Conservation (phyloP, 53 echinoderm and acorn worm genomes). For the Apostichopus leukothele region DNA sequence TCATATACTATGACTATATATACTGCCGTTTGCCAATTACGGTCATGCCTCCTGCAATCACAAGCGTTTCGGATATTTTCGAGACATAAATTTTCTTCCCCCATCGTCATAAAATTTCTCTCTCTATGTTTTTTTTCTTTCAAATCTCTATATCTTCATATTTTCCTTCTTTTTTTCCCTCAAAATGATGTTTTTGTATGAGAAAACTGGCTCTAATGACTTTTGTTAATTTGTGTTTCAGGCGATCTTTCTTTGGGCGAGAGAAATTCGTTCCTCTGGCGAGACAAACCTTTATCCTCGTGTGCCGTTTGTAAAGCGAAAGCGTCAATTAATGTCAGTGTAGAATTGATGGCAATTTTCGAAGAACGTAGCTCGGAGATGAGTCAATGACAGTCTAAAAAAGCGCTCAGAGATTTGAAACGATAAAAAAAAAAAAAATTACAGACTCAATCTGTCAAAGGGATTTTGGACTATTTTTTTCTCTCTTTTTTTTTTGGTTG, state of each 20-base stretch:
- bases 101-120: too few relatives aligned
- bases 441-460: constrained; percentile 1
- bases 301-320: constrained; percentile 2
- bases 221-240: constrained; percentile 30
- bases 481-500: background rate
- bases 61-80: too few relatives aligned
- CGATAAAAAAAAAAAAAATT: background rate
- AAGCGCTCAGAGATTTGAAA: background rate
- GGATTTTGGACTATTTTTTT: background rate
- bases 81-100: too few relatives aligned
- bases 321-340: constrained; percentile 31
- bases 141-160: too few relatives aligned
- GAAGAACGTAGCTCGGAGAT: background rate
- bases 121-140: too few relatives aligned
- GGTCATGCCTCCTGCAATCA: too few relatives aligned
- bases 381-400: constrained; percentile 8
- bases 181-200: too few relatives aligned
- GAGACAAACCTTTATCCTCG: background rate
- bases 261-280: background rate
- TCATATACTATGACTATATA: too few relatives aligned
- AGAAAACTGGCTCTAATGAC: constrained; percentile 17
- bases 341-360: constrained; percentile 33
- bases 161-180: too few relatives aligned
- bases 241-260: background rate
- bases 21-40: too few relatives aligned